Evolutionary conservation across 2,113 vertebrate species (phyloP), one percentile per base, ranked within the genome.

Genomic region (Tretioscincus oriximinensis): DNA sequence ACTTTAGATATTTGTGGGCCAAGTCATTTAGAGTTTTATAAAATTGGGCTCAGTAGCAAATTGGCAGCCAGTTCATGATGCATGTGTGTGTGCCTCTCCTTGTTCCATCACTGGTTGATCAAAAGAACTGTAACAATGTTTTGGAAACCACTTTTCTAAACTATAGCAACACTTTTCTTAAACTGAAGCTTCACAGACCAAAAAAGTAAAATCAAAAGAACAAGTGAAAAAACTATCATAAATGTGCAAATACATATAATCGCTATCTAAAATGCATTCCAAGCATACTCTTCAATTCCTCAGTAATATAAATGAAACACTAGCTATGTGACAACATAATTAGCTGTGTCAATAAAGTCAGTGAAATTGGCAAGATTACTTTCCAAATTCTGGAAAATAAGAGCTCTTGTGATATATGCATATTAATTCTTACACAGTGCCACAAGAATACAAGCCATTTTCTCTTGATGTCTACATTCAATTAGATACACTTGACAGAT

Each of bases 261-360:
- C 64, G 26, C 61, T 67, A 85, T 68, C 77, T 76, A 29, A 78
- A 61, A 78, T 79, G 70, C 60, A 73, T 68, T 78, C 35, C 74
- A 64, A 63, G 58, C 74, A 84, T 81, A 76, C 65, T 77, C 65
- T 54, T 74, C 74, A 68, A 58, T 63, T 78, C 64, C 66, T 85
- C 73, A 70, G 60, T 80, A 68, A 74, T 73, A 80, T 69, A 84
- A 81, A 73, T 80, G 61, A 68, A 81, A 69, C 41, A 80, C 41
- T 31, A 79, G 81, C 65, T 14, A 81, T 1, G 5, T 72, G 66
- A 60, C 86, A 88, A 60, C 80, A 79, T 61, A 78, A 84, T 63
- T 78, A 65, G 81, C 1, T 71, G 72, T 35, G 49, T 75, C 65
- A 84, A 47, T 74, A 81, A 88, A 91, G 26, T 49, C 72, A 85